A percentile compares a stretch with the other conserved stretches of the same genome.
phyloP scores from a whole-genome alignment of 1,140 invertebrate species.

The Aricia agestis region DNA sequence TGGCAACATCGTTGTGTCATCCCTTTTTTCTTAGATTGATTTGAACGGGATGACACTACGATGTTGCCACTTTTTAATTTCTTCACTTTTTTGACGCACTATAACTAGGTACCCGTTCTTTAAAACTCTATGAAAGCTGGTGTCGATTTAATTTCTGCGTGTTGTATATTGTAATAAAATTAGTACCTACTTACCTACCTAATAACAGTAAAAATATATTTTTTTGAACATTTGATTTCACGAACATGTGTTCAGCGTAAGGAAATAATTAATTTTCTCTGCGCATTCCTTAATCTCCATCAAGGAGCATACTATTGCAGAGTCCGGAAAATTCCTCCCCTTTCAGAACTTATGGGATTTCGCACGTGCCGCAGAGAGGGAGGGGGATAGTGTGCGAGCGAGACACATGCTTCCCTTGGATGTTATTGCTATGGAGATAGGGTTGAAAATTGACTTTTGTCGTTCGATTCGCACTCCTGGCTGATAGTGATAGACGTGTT shows the following conservation, averaged over 20 bases:
- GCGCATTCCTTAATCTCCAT: background rate
- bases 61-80: too few relatives aligned
- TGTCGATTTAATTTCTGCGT: too few relatives aligned
- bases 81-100: too few relatives aligned
- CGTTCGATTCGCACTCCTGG: background rate
- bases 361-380: conserved; percentile 1
- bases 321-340: background rate
- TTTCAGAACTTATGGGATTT: conserved; percentile 8
- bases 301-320: background rate
- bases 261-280: background rate
- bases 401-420: background rate
- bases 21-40: too few relatives aligned
- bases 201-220: too few relatives aligned
- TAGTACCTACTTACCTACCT: too few relatives aligned
- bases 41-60: too few relatives aligned
- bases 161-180: too few relatives aligned
- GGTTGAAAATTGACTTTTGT: background rate
- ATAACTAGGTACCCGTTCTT: too few relatives aligned
- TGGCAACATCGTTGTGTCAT: too few relatives aligned
- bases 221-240: background rate
- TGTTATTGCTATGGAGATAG: background rate
- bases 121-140: too few relatives aligned
- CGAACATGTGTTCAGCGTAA: background rate
- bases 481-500: too few relatives aligned
- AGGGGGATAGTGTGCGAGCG: background rate